Conservation (phyloP, 2,888 invertebrate species). For the Alsophila aescularia region DNA sequence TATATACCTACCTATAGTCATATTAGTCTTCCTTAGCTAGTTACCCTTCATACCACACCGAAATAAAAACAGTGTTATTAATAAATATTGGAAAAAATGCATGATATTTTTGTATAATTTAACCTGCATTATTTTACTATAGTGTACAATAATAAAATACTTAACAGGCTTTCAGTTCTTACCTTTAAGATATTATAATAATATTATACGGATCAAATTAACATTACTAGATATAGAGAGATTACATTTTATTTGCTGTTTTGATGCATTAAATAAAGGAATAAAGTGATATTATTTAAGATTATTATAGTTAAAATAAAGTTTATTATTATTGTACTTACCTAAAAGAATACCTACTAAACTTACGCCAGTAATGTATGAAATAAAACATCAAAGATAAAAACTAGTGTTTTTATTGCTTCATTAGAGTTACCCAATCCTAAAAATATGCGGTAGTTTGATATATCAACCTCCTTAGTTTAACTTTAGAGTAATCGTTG, state of each 20-base stretch:
- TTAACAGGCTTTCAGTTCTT: background rate
- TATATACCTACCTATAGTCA: conserved; percentile 38
- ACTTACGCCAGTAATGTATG: conserved; percentile 64
- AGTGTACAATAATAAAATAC: background rate
- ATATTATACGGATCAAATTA: too few relatives aligned
- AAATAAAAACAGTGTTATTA: too few relatives aligned
- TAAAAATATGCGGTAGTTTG: too few relatives aligned
- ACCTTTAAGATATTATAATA: background rate
- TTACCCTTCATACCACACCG: conserved; percentile 65
- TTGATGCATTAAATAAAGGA: conserved; percentile 22
- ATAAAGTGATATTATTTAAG: conserved; percentile 72
- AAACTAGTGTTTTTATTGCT: conserved; percentile 16
- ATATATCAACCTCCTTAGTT: too few relatives aligned
- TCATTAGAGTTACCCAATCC: too few relatives aligned
- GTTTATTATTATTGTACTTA: conserved; percentile 54
- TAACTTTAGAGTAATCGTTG: too few relatives aligned
- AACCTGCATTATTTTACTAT: too few relatives aligned
- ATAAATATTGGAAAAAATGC: too few relatives aligned
- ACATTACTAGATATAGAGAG: conserved; percentile 3
- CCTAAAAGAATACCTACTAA: conserved; percentile 49
- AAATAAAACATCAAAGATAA: conserved; percentile 40
- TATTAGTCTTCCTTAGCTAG: conserved; percentile 66
- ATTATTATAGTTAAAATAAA: conserved; percentile 25
- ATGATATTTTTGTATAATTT: too few relatives aligned
- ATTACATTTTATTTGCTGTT: conserved; percentile 9